phyloP scores from a whole-genome alignment of 2,113 vertebrate species.

The Chloebia gouldiae region DNA sequence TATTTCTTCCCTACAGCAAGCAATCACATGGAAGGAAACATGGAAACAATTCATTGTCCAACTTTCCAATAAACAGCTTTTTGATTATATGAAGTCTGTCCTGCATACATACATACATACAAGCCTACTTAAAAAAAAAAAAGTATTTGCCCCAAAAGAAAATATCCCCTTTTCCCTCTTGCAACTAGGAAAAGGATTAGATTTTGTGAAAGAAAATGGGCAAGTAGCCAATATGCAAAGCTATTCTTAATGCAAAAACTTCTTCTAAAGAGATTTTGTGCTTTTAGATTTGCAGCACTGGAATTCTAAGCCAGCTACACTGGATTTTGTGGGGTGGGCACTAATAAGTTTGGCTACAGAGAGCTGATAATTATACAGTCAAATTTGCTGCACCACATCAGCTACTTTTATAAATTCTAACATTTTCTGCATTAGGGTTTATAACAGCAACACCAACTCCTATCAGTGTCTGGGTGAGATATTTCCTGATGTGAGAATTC shows the following conservation, averaged over 20 bases:
- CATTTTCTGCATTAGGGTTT: constrained; percentile 3
- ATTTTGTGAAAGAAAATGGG: constrained; percentile 40
- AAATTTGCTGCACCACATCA: constrained; percentile 18
- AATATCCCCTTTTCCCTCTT: neutral
- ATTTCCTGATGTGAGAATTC: neutral
- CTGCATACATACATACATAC: neutral
- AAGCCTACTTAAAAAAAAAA: neutral
- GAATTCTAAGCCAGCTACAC: constrained; percentile 35
- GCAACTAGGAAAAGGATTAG: constrained; percentile 20
- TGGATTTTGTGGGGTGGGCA: neutral
- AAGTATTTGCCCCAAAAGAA: neutral
- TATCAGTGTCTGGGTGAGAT: neutral
- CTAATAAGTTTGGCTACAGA: constrained; percentile 55
- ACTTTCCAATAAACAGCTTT: neutral
- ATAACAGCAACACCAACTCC: neutral
- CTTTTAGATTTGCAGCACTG: constrained; percentile 38
- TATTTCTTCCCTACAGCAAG: neutral
- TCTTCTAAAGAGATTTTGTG: constrained; percentile 45
- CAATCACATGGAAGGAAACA: neutral
- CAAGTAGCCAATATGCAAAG: constrained; percentile 29
- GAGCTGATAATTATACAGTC: constrained; percentile 18
- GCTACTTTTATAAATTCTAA: constrained; percentile 6
- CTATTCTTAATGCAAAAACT: constrained; percentile 45
- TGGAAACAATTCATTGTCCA: neutral
- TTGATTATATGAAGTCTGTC: neutral